These are phyloP conservation scores for human DNA, from an alignment of 2,113 vertebrate species.

Conservation along the genomic window GRCh38 chr6:156341501-156342000, in stretches of 20 bases:
- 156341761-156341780: background rate
- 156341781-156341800: background rate
- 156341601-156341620: no score
- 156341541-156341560: rapidly evolving
- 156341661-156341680: no score
- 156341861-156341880: background rate
- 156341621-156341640: background rate
- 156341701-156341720: background rate
- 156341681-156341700: background rate
- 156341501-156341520: background rate
- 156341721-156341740: background rate
- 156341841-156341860: rapidly evolving
- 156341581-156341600: background rate
- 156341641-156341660: background rate
- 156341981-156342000: background rate
- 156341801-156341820: background rate
- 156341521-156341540: background rate
- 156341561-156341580: no score
- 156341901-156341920: background rate
- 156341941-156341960: background rate
- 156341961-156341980: background rate
- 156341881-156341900: background rate
- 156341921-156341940: background rate
- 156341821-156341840: rapidly evolving
- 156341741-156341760: background rate